Evolutionary conservation across 2,888 invertebrate genomes (phyloP).

Genomic region (Cosmia trapezina): DNA sequence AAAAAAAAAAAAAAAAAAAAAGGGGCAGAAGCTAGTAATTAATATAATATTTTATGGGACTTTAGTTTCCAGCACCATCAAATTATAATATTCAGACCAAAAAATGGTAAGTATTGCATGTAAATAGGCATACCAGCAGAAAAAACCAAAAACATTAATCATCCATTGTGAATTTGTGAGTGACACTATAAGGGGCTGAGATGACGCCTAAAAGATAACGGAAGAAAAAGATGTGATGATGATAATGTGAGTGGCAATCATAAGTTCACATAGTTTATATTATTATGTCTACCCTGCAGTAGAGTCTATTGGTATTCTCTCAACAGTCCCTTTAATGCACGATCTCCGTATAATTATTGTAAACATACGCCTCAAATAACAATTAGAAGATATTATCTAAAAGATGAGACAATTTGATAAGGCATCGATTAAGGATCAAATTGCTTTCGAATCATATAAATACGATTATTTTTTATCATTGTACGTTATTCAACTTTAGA

Average conservation of each 20-base stretch:
- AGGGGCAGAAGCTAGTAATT: neutral
- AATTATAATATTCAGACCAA: neutral
- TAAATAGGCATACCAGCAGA: no score
- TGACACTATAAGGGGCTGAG: neutral
- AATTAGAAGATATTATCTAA: conserved; percentile 40
- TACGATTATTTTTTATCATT: conserved; percentile 11
- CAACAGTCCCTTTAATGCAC: neutral
- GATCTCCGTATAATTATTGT: neutral
- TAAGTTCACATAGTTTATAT: neutral
- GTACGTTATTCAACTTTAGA: conserved; percentile 27
- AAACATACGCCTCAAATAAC: conserved; percentile 2
- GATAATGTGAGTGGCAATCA: no score
- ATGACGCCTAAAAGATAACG: no score
- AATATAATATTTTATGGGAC: no score
- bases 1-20: no score
- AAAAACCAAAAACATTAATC: neutral
- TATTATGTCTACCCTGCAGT: neutral
- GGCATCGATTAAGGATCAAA: conserved; percentile 11
- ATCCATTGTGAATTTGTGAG: neutral
- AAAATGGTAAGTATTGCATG: neutral
- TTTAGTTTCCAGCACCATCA: neutral
- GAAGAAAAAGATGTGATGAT: neutral
- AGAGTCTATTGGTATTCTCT: neutral
- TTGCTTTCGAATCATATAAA: conserved; percentile 51
- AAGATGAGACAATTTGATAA: conserved; percentile 51